Conservation (phyloP, 2,113 vertebrate species). For the Sceloporus undulatus region DNA sequence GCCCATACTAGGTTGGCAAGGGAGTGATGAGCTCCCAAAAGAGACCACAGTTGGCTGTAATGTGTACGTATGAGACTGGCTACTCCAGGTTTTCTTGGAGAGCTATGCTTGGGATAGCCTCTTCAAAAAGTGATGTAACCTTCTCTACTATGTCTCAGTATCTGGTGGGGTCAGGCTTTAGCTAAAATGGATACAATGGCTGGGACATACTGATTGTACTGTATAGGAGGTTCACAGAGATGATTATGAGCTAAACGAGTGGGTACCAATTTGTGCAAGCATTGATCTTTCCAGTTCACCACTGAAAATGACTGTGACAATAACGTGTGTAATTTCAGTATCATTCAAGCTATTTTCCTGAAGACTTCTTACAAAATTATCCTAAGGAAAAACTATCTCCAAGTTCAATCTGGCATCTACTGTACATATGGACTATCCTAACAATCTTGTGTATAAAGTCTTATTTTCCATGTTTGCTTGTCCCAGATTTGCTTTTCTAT, state of each 20-base stretch:
- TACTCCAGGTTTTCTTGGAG: background rate
- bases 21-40: background rate
- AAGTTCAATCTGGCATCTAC: constrained; percentile 5
- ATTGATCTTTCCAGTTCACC: background rate
- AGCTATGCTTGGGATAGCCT: constrained; percentile 12
- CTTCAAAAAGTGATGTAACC: background rate
- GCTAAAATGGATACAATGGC: background rate
- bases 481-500: constrained; percentile 38
- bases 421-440: constrained; percentile 17
- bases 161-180: background rate
- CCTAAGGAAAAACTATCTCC: background rate
- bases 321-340: background rate
- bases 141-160: background rate
- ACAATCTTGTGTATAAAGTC: background rate
- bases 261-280: background rate
- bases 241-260: background rate
- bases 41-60: background rate
- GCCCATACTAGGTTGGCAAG: background rate
- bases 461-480: constrained; percentile 4
- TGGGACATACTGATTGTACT: background rate
- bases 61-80: background rate
- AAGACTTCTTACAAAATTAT: constrained; percentile 1
- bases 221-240: background rate
- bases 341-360: background rate
- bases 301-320: background rate